Percentiles rank a stretch among this genome's conserved stretches.
These are phyloP conservation scores for Corythornis madagascariensis DNA, from an alignment of 2,113 vertebrate species.

Conservation along the genomic window DNA sequence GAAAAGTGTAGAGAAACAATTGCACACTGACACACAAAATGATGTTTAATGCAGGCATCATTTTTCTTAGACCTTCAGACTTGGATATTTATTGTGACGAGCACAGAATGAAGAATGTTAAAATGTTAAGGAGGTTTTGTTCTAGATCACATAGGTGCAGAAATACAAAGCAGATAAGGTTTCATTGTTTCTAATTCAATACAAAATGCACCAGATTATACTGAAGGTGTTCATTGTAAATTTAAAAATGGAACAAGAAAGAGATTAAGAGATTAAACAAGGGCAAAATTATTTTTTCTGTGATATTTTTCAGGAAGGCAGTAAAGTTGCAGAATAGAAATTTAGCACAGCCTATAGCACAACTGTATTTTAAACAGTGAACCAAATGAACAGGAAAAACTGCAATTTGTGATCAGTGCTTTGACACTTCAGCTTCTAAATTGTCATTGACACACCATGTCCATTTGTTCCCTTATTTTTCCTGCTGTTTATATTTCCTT, in stretches of 20 bases:
- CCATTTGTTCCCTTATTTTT: background rate
- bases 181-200: background rate
- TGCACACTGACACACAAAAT: background rate
- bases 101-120: background rate
- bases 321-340: background rate
- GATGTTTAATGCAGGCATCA: background rate
- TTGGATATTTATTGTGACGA: background rate
- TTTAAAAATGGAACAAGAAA: background rate
- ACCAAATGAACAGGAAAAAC: background rate
- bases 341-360: background rate
- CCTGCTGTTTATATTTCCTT: background rate
- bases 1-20: background rate
- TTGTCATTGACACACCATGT: background rate
- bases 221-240: background rate
- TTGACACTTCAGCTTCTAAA: background rate
- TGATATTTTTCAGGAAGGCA: background rate
- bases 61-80: background rate
- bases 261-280: background rate
- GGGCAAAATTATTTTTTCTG: background rate
- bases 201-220: background rate
- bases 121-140: background rate
- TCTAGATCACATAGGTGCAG: background rate
- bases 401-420: background rate
- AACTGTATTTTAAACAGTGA: background rate
- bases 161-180: background rate